These are phyloP conservation scores for Alauda arvensis DNA, from an alignment of 2,797 vertebrate species.

Conservation along the genomic window DNA sequence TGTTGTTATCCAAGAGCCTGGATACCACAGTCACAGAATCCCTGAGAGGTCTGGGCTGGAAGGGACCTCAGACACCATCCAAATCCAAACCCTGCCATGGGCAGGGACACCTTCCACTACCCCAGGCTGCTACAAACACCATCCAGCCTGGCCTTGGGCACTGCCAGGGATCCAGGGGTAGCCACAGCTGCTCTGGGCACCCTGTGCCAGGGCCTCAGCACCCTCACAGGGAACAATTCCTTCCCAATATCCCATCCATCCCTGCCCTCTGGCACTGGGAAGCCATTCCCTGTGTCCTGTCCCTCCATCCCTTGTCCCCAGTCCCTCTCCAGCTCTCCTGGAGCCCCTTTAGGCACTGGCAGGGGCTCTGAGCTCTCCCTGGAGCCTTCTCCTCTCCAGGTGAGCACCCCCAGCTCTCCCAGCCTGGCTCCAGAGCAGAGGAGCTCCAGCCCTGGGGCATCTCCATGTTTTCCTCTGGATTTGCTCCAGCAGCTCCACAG, in stretches of 20 bases:
- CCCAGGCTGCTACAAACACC: fast-evolving
- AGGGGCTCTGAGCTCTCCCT: neutral
- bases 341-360: neutral
- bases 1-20: neutral
- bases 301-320: neutral
- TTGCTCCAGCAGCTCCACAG: fast-evolving
- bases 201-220: neutral
- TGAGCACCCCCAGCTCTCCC: neutral
- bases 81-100: neutral
- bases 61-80: neutral
- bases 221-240: neutral
- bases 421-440: neutral
- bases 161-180: neutral
- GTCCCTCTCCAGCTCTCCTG: neutral
- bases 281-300: neutral
- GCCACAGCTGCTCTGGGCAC: neutral
- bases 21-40: neutral
- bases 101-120: neutral
- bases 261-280: neutral
- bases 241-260: fast-evolving
- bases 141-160: fast-evolving
- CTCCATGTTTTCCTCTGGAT: neutral
- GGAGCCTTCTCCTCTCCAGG: neutral
- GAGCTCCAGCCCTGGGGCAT: neutral
- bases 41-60: neutral